Evolutionary conservation across 2,797 vertebrate species (phyloP), one percentile per base, ranked within the genome.

Genomic region (Enteromius paludinosus): DNA sequence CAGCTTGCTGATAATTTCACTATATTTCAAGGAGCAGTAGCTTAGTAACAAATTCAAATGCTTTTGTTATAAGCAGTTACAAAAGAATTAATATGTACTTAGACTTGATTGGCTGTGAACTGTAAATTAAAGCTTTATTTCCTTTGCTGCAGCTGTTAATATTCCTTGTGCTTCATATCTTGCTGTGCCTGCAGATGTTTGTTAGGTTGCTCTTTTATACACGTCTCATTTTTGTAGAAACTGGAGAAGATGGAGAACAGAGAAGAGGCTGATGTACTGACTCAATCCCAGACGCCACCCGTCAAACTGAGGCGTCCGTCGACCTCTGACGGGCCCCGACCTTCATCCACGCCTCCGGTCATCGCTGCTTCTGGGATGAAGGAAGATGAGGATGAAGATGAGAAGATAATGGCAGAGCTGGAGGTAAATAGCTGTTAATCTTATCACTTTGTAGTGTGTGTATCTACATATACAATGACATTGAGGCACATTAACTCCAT

Each of bases 341-440:
- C 97, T 0, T 96, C 97, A 0, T 98, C 97, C 72, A 98, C 97
- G 0, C 98, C 97, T 0, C 98, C 97, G 2, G 95, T 96, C 88
- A 97, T 98, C 82, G 89, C 94, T 0, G 96, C 96, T 15, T 97
- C 97, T 0, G 97, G 94, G 79, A 88, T 97, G 59, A 97, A 95
- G 82, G 95, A 96, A 0, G 96, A 98, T 0, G 93, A 94, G 9
- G 96, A 98, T 0, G 96, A 97, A 0, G 97, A 98, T 72, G 97
- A 98, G 83, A 93, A 93, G 89, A 98, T 99, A 86, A 95, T 97
- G 0, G 97, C 97, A 0, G 98, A 99, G 91, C 94, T 98, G 61
- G 97, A 98, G 97, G 98, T 99, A 90, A 86, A 93, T 64, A n/a
- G 9, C 7, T 2, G 15, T 52, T 75, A 14, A 52, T 3, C 5